Conservation (phyloP, 2,888 invertebrate species). For the Machimus rusticus region DNA sequence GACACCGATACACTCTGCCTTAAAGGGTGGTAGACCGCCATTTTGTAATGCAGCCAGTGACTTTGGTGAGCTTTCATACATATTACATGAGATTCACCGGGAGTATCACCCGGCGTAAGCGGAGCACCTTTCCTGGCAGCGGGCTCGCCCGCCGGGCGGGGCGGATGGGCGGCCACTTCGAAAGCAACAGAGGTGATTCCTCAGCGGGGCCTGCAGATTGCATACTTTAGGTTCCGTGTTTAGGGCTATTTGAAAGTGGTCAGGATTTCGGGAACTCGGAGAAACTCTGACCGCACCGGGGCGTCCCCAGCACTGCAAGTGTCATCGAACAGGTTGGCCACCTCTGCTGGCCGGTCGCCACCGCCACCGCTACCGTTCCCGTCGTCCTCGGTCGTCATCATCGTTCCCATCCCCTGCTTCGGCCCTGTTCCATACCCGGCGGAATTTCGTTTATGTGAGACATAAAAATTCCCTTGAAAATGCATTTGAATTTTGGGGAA, state of each 20-base stretch:
- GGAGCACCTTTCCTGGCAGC: constrained; percentile 27
- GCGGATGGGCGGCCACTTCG: not conserved
- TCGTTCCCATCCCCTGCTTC: not conserved
- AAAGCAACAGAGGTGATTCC: constrained; percentile 36
- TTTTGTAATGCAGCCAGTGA: constrained; percentile 52
- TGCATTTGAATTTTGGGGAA: constrained; percentile 25
- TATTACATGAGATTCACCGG: constrained; percentile 45
- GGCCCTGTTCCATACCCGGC: not conserved
- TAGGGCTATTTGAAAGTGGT: constrained; percentile 35
- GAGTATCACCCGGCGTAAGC: constrained; percentile 33
- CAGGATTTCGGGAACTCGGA: constrained; percentile 35
- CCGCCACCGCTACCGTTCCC: too few relatives aligned
- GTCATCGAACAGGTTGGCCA: constrained; percentile 34
- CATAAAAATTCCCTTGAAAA: constrained; percentile 31
- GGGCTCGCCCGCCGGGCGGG: not conserved
- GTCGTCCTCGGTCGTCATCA: not conserved
- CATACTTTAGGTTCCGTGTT: constrained; percentile 26
- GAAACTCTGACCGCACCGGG: constrained; percentile 21
- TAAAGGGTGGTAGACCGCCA: constrained; percentile 49
- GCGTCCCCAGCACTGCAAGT: constrained; percentile 12
- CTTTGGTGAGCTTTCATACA: constrained; percentile 49
- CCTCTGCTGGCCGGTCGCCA: not conserved
- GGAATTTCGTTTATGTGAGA: constrained; percentile 27
- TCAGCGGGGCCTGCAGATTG: constrained; percentile 28
- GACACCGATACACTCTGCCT: constrained; percentile 44